A percentile compares a stretch with the other conserved stretches of the same genome.
These are phyloP conservation scores for Philypnodon macrostomus DNA, from an alignment of 2,797 vertebrate genomes.

Conservation along the genomic window DNA sequence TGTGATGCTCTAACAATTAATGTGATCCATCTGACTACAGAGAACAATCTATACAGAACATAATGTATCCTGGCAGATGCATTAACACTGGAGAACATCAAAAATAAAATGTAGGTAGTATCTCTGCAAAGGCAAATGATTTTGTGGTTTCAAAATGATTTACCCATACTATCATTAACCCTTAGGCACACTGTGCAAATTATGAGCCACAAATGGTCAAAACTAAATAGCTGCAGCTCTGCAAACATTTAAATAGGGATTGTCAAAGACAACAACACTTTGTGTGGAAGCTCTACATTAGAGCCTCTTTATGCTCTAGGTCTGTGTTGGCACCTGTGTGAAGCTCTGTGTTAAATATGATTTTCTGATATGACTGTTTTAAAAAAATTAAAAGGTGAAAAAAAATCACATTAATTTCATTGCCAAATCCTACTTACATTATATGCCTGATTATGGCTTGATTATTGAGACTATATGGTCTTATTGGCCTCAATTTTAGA, in stretches of 20 bases:
- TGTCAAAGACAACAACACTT: too few relatives aligned
- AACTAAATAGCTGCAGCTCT: slow-evolving; percentile 5
- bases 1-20: slow-evolving; percentile 26
- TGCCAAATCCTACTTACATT: too few relatives aligned
- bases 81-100: slow-evolving; percentile 11
- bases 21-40: slow-evolving; percentile 17
- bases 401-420: too few relatives aligned
- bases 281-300: too few relatives aligned
- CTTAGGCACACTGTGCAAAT: slow-evolving; percentile 5
- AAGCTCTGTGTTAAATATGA: too few relatives aligned
- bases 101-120: not conserved
- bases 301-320: too few relatives aligned
- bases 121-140: slow-evolving; percentile 5
- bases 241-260: not conserved
- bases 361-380: too few relatives aligned
- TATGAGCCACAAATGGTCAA: slow-evolving; percentile 3
- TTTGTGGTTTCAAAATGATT: slow-evolving; percentile 10
- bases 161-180: not conserved
- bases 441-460: too few relatives aligned
- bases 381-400: too few relatives aligned
- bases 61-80: slow-evolving; percentile 1
- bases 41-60: slow-evolving; percentile 14
- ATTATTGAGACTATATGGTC: too few relatives aligned
- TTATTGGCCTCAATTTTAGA: too few relatives aligned
- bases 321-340: too few relatives aligned